Base-by-base conservation (phyloP, 2,888 invertebrate species). In the Aphidius colemani region DNA sequence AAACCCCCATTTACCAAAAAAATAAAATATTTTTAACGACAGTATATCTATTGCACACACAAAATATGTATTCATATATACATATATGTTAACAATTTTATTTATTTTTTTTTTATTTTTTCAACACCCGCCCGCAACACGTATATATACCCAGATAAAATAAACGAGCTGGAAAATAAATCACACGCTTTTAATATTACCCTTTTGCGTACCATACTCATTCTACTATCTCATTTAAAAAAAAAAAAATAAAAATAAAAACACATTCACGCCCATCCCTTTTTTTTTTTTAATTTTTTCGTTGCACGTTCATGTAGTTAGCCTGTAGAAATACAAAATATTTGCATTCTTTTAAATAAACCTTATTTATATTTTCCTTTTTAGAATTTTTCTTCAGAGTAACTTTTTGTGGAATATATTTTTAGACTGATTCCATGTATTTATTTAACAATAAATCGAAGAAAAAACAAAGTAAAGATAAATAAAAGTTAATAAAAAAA, bases 141-240 rank as follows among this genome's bases (percentile, higher is more conserved):
- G 30, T 30, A 30, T 13, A 57, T 45, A 46, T n/a, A 57, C n/a
- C 8, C 13, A 49, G 62, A 59, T 63, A 60, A 59, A 66, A 67
- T 62, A 62, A 64, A 67, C 61, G 61, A 49, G 48, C 18, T 53
- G 50, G 6, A 8, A 45, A 53, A 64, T 67, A 63, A 66, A 59
- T 66, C 66, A 62, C 63, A 53, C 40, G n/a, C 30, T 41, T 66
- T 65, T 63, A 66, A 66, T 66, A 67, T 66, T 60, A 61, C 60
- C 53, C 30, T 56, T 59, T 51, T 51, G 43, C 50, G 51, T 45
- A 46, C 39, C 53, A 18, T 53, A 10, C 58, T 45, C 39, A 45
- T 40, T 13, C 40, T 44, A 63, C 45, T 63, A 46, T 51, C 43
- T 30, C 49, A 7, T 7, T 53, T 45, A 45, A 10, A 4, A 10